These are phyloP conservation scores for Trissolcus brochymenae DNA, from an alignment of 2,888 invertebrate genomes.

Conservation along the genomic window DNA sequence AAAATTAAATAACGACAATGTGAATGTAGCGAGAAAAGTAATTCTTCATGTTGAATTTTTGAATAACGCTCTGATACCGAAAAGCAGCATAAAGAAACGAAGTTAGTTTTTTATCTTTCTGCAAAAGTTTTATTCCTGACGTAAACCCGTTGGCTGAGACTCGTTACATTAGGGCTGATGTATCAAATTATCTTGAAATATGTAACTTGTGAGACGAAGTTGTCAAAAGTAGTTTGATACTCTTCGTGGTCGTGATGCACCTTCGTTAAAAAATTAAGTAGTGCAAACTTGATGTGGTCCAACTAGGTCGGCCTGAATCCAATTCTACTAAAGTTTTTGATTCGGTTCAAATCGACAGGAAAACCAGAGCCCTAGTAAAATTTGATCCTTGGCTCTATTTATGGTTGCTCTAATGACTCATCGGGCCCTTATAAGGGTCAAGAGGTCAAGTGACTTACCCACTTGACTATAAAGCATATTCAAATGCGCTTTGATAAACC, in stretches of 20 bases:
- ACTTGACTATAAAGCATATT: no score
- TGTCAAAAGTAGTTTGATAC: conserved; percentile 49
- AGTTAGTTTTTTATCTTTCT: conserved; percentile 37
- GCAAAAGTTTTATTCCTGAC: conserved; percentile 34
- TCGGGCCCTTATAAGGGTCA: no score
- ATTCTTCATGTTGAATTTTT: conserved; percentile 2
- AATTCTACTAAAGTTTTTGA: neutral
- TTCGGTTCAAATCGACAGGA: conserved; percentile 2
- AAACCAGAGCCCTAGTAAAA: no score
- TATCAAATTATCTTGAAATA: conserved; percentile 49
- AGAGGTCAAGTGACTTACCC: no score
- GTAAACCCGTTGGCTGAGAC: conserved; percentile 11
- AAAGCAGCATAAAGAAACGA: conserved; percentile 13
- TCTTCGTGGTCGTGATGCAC: conserved; percentile 7
- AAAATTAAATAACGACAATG: neutral
- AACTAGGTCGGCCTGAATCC: conserved; percentile 1
- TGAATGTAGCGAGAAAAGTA: neutral
- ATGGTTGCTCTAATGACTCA: no score
- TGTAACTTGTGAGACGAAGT: conserved; percentile 39
- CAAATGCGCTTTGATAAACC: no score
- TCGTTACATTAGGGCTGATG: conserved; percentile 45
- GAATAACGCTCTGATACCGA: conserved; percentile 32
- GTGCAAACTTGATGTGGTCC: conserved; percentile 27
- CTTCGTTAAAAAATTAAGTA: conserved; percentile 45
- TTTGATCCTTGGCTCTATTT: no score